Evolutionary conservation across 1,140 invertebrate genomes (phyloP).

Genomic region (Hyles vespertilio): DNA sequence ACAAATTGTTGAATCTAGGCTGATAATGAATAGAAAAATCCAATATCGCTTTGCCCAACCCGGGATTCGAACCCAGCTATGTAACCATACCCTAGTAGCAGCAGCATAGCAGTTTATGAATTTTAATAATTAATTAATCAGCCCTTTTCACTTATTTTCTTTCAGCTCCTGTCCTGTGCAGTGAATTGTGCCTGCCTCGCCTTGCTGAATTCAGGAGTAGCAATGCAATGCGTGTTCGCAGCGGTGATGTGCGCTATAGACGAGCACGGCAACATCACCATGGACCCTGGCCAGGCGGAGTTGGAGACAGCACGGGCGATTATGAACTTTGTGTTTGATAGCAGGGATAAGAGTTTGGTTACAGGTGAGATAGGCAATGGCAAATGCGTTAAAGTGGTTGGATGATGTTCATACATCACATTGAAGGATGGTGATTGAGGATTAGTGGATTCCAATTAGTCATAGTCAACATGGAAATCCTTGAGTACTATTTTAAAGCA

Average conservation of each 20-base stretch:
- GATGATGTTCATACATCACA: no score
- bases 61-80: no score
- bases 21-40: no score
- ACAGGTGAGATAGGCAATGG: slow-evolving; percentile 35
- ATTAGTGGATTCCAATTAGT: no score
- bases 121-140: neutral
- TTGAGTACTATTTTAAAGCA: no score
- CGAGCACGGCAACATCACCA: slow-evolving; percentile 77
- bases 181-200: slow-evolving; percentile 90
- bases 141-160: slow-evolving; percentile 4
- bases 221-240: slow-evolving; percentile 88
- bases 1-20: no score
- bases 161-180: slow-evolving; percentile 84
- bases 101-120: no score
- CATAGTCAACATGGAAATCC: no score
- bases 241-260: slow-evolving; percentile 84
- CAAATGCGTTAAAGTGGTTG: no score
- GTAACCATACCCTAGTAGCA: no score
- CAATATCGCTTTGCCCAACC: no score
- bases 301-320: slow-evolving; percentile 62
- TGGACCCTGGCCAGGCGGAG: slow-evolving; percentile 79
- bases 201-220: slow-evolving; percentile 86
- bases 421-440: no score
- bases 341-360: slow-evolving; percentile 79
- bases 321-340: slow-evolving; percentile 85